A percentile compares a stretch with the other conserved stretches of the same genome.
Evolutionary conservation across 2,888 invertebrate species (phyloP).

Genomic region (Steromphala cineraria): DNA sequence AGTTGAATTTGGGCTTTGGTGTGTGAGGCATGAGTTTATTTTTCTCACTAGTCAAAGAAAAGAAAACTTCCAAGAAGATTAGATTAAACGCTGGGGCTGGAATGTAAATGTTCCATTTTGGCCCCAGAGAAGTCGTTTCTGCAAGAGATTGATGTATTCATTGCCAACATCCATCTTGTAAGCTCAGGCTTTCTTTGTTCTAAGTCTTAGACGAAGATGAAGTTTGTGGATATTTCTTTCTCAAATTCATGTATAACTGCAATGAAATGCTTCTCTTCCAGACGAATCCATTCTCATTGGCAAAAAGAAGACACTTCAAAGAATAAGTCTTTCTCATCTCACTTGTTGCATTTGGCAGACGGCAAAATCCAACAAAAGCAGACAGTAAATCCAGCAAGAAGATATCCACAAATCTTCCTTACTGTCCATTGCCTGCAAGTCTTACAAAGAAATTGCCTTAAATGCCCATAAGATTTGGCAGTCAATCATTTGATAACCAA

Average conservation of each 20-base stretch:
- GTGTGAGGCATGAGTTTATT: constrained; percentile 12
- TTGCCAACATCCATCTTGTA: not conserved
- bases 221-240: not conserved
- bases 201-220: not conserved
- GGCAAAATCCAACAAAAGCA: not conserved
- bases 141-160: too few relatives aligned
- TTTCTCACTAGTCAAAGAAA: not conserved
- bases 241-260: constrained; percentile 4
- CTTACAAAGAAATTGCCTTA: too few relatives aligned
- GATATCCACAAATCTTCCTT: too few relatives aligned
- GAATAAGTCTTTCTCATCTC: not conserved
- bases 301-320: not conserved
- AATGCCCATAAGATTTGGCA: too few relatives aligned
- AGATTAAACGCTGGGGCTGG: not conserved
- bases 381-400: not conserved
- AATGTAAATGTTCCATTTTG: not conserved
- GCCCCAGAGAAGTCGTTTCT: too few relatives aligned
- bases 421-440: too few relatives aligned
- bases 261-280: not conserved
- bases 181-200: not conserved
- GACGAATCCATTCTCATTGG: not conserved
- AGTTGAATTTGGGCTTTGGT: constrained; percentile 21
- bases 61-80: not conserved
- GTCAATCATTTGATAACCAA: too few relatives aligned
- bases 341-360: not conserved